These are phyloP conservation scores for Venturia canescens DNA, from an alignment of 1,140 invertebrate species.

Conservation along the genomic window DNA sequence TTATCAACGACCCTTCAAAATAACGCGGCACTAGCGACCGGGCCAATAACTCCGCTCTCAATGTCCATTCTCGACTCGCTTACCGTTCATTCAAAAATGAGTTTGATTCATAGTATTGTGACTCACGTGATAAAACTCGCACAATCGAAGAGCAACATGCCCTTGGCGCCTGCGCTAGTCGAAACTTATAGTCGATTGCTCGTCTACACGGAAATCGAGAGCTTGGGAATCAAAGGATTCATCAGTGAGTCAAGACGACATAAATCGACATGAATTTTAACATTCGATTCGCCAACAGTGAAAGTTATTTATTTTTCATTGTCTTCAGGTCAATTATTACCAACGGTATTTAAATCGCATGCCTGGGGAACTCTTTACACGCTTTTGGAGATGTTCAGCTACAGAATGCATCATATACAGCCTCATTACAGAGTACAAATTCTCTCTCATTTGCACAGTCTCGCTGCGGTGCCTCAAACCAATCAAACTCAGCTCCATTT, in stretches of 20 bases:
- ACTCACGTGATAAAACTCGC: slow-evolving; percentile 92
- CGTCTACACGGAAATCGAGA: slow-evolving; percentile 98
- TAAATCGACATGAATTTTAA: background rate
- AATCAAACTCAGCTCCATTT: slow-evolving; percentile 97
- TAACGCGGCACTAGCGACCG: slow-evolving; percentile 75
- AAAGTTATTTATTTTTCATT: slow-evolving; percentile 37
- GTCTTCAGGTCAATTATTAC: slow-evolving; percentile 87
- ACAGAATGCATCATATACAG: slow-evolving; percentile 96
- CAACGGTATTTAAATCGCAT: slow-evolving; percentile 93
- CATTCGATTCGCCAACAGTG: background rate
- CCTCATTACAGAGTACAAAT: slow-evolving; percentile 96
- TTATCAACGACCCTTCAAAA: slow-evolving; percentile 72
- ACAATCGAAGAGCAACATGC: slow-evolving; percentile 89
- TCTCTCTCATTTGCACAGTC: slow-evolving; percentile 90
- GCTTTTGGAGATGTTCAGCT: slow-evolving; percentile 97
- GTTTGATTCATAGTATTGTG: slow-evolving; percentile 95
- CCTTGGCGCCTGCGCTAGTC: slow-evolving; percentile 92
- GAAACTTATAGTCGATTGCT: slow-evolving; percentile 96
- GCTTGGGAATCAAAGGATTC: slow-evolving; percentile 97
- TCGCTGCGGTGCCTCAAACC: slow-evolving; percentile 93
- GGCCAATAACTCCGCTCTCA: slow-evolving; percentile 89
- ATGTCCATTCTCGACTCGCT: slow-evolving; percentile 96
- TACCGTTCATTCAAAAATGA: slow-evolving; percentile 98
- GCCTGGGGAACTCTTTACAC: slow-evolving; percentile 97
- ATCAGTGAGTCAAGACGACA: slow-evolving; percentile 85